A percentile compares a stretch with the other conserved stretches of the same genome.
These are phyloP conservation scores for Rhopilema esculentum DNA, from an alignment of 30 jellyfish, hydroid and myxozoan species.

Conservation along the genomic window DNA sequence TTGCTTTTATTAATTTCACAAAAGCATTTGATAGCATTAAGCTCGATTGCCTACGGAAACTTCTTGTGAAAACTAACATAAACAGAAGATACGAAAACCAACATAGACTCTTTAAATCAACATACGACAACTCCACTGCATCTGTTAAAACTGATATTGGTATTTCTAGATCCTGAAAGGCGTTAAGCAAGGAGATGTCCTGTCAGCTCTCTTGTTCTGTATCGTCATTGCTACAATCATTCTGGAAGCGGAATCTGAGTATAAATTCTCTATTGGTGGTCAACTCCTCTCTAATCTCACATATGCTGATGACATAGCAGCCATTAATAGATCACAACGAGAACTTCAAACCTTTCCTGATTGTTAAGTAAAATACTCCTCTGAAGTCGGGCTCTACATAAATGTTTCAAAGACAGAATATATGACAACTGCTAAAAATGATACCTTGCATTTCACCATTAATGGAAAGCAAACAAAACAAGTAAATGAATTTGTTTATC, in stretches of 20 bases:
- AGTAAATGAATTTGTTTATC: constrained; percentile 16
- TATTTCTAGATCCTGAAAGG: constrained; percentile 9
- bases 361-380: neutral
- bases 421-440: constrained; percentile 26
- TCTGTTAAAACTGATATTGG: constrained; percentile 23
- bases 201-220: constrained; percentile 16
- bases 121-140: constrained; percentile 21
- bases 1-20: constrained; percentile 1
- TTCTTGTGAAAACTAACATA: neutral
- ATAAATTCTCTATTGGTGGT: constrained; percentile 22
- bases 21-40: constrained; percentile 31
- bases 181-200: constrained; percentile 41
- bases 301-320: constrained; percentile 13
- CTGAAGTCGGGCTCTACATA: constrained; percentile 27
- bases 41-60: neutral
- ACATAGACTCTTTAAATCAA: neutral
- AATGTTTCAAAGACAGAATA: constrained; percentile 33
- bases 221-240: constrained; percentile 10
- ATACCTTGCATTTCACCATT: neutral
- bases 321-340: neutral
- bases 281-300: constrained; percentile 17
- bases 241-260: neutral
- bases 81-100: constrained; percentile 1
- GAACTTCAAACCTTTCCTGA: neutral
- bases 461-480: constrained; percentile 1